Base-by-base conservation (phyloP, 2,113 vertebrate species). In the Illadopsis cleaveri region DNA sequence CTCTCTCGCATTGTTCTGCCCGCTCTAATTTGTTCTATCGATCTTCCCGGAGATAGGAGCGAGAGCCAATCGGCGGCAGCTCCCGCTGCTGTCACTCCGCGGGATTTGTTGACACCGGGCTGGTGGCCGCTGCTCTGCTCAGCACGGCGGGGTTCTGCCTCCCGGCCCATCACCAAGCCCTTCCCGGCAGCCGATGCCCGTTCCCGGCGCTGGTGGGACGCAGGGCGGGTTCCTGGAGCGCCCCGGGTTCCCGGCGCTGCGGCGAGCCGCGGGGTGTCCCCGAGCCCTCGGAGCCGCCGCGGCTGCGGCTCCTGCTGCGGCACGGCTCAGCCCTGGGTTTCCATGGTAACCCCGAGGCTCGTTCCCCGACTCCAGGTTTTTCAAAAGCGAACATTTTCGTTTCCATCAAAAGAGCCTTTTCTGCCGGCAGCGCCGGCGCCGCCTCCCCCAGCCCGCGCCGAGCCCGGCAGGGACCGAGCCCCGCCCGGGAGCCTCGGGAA, bases 351-450 rank as follows among this genome's bases (percentile, higher is more conserved):
- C 91, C 82, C 85, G 31, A 76, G 93, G 94, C 94, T 97, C 72
- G 1, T 85, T 95, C 97, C 95, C 82, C 92, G 61, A 94, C 90
- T 95, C 72, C 93, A 94, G 89, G 86, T 71, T 95, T 95, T 97
- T 97, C 98, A 98, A 98, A 98, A 98, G 97, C 42, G 44, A 96
- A 97, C 96, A 95, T 98, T 97, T 96, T 97, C 89, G 94, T 98
- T 98, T 98, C 98, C 98, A 97, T 98, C 98, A 97, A 98, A 98
- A 98, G 98, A 98, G 97, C 97, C 97, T 98, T 98, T 89, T 96
- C 97, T 94, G 97, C 96, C 12, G 56, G 95, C 86, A 98, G 96
- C 86, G 96, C 90, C 96, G 88, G 91, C 6, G 42, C 94, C 96
- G 86, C 96, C 87, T 95, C 96, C 92, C 91, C 83, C 92, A 81